Evolutionary conservation across 2,797 vertebrate genomes (phyloP), one percentile per base, ranked within the genome.

Genomic region (Morus bassanus): DNA sequence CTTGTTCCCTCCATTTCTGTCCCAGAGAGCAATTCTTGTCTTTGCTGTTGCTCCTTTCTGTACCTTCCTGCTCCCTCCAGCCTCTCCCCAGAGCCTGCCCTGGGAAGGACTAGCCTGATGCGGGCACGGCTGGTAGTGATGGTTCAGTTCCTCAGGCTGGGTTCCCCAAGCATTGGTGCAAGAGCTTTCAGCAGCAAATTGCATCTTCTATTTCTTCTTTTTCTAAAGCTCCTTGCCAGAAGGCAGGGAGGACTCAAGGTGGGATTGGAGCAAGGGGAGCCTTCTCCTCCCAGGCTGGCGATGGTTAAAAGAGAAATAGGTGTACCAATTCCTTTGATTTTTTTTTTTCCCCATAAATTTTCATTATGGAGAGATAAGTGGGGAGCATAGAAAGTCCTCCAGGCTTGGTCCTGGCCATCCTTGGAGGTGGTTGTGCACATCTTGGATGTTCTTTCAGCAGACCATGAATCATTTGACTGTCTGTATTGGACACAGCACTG

Each of bases 81-180:
- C 11, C 27, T 67, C 17, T 73, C n/a, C 37, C 17, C 46, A 46
- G 63, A 57, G 51, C 72, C 30, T 60, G 35, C 50, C 45, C n/a
- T 0, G 6, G 39, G 33, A 28, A 54, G 51, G 18, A 7, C 23
- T 25, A 0, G 30, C 7, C 59, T 30, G 46, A 5, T 22, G 6
- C 3, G 1, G 18, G 13, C 35, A 61, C 0, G 0, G 33, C 70
- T 56, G 41, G 15, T 63, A 54, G 23, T 6, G 5, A 6, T 23
- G 33, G 37, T 25, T 94, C 33, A 9, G 41, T 37, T 69, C 51
- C 54, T 72, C 30, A 54, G 63, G 41, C 70, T 76, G 31, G 13
- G 13, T n/a, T 35, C 21, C 33, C 27, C 43, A 25, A 12, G 59
- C 27, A 8, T 1, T 67, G 60, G 27, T 56, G 70, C 19, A 54